These are phyloP conservation scores for Athene cunicularia DNA, from an alignment of 2,113 vertebrate genomes.

Conservation along the genomic window DNA sequence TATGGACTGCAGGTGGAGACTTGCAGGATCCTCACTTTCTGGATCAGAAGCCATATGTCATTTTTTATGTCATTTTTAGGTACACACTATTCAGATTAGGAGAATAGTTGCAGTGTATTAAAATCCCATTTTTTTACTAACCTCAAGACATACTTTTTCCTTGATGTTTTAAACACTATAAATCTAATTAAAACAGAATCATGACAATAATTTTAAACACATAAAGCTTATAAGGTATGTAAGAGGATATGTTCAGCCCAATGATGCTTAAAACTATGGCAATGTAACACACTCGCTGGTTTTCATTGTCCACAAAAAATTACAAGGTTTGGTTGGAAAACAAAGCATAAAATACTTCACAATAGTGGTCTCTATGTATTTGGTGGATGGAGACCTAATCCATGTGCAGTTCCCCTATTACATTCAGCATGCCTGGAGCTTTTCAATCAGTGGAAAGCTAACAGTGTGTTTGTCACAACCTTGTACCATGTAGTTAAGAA, in stretches of 20 bases:
- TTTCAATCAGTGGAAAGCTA: not conserved
- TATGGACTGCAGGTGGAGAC: not conserved
- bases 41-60: not conserved
- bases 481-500: not conserved
- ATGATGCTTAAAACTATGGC: not conserved
- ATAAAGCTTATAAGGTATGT: not conserved
- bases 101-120: not conserved
- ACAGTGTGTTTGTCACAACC: not conserved
- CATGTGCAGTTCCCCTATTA: not conserved
- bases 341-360: not conserved
- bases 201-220: not conserved
- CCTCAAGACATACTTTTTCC: not conserved
- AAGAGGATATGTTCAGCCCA: not conserved
- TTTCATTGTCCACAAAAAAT: not conserved
- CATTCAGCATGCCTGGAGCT: not conserved
- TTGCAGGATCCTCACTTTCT: not conserved
- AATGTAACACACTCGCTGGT: rapidly evolving
- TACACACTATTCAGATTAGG: not conserved
- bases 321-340: not conserved
- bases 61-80: not conserved
- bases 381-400: not conserved
- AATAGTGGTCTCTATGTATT: not conserved
- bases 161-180: not conserved
- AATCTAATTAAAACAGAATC: not conserved
- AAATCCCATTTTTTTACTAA: not conserved